These are phyloP conservation scores for Megalops atlanticus DNA, from an alignment of 2,113 vertebrate species.

Conservation along the genomic window DNA sequence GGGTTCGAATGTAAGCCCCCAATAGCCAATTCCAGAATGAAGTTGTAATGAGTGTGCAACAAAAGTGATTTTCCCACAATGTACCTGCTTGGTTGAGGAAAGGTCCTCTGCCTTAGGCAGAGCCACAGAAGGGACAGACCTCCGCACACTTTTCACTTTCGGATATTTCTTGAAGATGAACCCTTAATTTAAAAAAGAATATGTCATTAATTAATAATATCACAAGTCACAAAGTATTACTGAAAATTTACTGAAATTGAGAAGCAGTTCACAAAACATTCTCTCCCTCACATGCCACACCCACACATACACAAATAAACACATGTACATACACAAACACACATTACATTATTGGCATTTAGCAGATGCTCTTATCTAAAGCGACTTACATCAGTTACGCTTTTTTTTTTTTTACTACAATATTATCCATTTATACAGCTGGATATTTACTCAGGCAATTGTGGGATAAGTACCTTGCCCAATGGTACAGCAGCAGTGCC, in stretches of 20 bases:
- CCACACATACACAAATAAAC: too few relatives aligned
- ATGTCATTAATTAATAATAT: not conserved
- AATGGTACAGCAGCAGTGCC: too few relatives aligned
- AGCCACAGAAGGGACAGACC: conserved; percentile 38
- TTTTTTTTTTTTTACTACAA: too few relatives aligned
- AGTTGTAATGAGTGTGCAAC: not conserved
- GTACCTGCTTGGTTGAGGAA: conserved; percentile 78
- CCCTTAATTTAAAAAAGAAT: conserved; percentile 55
- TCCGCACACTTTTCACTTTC: conserved; percentile 39
- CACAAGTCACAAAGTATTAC: not conserved
- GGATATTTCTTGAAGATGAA: conserved; percentile 66
- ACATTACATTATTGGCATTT: too few relatives aligned
- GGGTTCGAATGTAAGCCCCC: too few relatives aligned
- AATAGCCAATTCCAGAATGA: not conserved
- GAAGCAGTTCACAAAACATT: not conserved
- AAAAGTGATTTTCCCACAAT: not conserved
- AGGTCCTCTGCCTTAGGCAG: conserved; percentile 71
- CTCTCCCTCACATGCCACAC: not conserved
- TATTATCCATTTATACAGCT: too few relatives aligned
- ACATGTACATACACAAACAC: too few relatives aligned
- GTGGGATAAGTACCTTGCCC: too few relatives aligned
- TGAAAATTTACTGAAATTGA: too few relatives aligned
- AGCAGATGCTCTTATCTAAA: too few relatives aligned
- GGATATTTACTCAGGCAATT: too few relatives aligned
- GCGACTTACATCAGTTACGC: too few relatives aligned